Evolutionary conservation across 1,140 invertebrate genomes (phyloP).

Genomic region (Drosophila eugracilis): DNA sequence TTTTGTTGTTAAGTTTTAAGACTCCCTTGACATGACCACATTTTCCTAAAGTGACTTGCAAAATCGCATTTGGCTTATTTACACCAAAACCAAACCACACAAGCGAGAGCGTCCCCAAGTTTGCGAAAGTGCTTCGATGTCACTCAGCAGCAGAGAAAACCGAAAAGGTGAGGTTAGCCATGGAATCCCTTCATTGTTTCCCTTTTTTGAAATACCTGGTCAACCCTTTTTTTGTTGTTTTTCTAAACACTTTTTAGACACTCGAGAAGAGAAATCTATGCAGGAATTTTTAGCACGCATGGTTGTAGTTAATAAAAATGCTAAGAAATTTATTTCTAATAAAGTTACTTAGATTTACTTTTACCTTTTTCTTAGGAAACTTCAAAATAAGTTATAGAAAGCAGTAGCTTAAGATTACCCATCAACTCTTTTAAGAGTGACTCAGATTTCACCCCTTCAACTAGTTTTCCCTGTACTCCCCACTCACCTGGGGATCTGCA

Average conservation of each 20-base stretch:
- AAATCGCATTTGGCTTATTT: constrained; percentile 8
- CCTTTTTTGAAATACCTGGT: not conserved
- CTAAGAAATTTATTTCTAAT: too few relatives aligned
- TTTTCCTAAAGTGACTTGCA: constrained; percentile 4
- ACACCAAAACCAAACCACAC: constrained; percentile 10
- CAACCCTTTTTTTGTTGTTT: too few relatives aligned
- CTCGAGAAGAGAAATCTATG: too few relatives aligned
- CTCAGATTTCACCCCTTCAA: not conserved
- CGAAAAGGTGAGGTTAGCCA: constrained; percentile 6
- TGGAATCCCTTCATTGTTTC: not conserved
- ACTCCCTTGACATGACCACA: constrained; percentile 3
- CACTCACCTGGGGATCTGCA: constrained; percentile 94
- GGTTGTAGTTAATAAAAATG: too few relatives aligned
- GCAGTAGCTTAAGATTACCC: too few relatives aligned
- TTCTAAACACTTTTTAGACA: too few relatives aligned
- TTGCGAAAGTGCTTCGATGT: constrained; percentile 4
- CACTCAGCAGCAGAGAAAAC: constrained; percentile 25
- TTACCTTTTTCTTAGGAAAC: too few relatives aligned
- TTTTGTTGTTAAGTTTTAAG: too few relatives aligned
- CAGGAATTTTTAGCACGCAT: too few relatives aligned
- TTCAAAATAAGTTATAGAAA: too few relatives aligned
- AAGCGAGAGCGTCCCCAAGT: constrained; percentile 11
- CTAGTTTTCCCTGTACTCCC: not conserved
- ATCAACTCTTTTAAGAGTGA: too few relatives aligned
- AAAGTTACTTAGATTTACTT: too few relatives aligned